These are phyloP conservation scores for Papilio machaon DNA, from an alignment of 1,140 invertebrate species.

Conservation along the genomic window DNA sequence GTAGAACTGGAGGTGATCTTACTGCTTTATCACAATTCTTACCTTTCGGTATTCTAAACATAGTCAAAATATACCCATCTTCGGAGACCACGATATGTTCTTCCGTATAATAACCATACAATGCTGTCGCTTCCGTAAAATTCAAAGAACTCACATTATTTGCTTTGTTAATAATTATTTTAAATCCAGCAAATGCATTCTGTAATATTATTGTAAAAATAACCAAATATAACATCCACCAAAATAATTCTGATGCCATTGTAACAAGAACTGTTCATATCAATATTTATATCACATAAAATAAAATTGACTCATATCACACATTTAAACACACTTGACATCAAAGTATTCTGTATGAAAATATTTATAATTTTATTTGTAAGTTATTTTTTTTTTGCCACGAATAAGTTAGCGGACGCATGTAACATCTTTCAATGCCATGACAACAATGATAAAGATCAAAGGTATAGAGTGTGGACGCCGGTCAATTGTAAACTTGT, in stretches of 20 bases:
- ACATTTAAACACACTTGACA: background rate
- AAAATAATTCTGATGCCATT: background rate
- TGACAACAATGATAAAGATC: too few relatives aligned
- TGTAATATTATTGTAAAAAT: background rate
- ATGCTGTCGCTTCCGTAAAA: constrained; percentile 31
- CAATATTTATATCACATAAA: background rate
- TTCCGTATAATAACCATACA: constrained; percentile 35
- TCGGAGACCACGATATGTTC: constrained; percentile 52
- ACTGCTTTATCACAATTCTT: background rate
- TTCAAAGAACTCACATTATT: background rate
- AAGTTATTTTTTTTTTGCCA: too few relatives aligned
- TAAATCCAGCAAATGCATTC: background rate
- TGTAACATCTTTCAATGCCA: too few relatives aligned
- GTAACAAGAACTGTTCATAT: background rate
- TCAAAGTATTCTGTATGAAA: background rate
- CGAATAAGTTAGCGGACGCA: too few relatives aligned
- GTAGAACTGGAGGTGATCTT: background rate
- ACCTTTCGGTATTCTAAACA: constrained; percentile 50
- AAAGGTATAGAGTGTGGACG: too few relatives aligned
- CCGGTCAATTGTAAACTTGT: too few relatives aligned
- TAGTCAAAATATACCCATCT: constrained; percentile 73
- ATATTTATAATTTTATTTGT: too few relatives aligned
- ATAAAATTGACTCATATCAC: background rate
- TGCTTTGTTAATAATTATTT: background rate
- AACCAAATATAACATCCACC: background rate